Base-by-base conservation (phyloP, 1,140 invertebrate genomes). In the Eulimnadia texana region DNA sequence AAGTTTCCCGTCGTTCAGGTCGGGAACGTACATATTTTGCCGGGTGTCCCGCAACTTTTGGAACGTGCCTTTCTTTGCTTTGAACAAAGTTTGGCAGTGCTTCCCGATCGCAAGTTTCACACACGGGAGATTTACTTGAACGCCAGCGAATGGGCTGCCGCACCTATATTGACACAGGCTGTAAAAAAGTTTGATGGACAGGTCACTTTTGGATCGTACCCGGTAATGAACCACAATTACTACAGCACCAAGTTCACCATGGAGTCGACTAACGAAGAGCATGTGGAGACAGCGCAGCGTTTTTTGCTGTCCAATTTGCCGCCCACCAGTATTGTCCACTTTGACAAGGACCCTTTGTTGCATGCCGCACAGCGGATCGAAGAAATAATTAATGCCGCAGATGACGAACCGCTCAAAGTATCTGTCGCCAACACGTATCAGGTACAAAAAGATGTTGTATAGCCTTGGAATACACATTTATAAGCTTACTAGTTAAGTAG, bases 1-100 rank as follows among this genome's bases (percentile, higher is more conserved):
- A 64, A 49, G 61, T 79, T 85, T 73, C 86, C 85, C 13, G 78
- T 84, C 60, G 79, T 90, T 47, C 76, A 72, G 53, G 70, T 88
- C 9, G 69, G 74, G 51, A 91, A 90, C 73, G 85, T 90, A 2
- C 84, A 80, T 65, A 78, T 88, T 51, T 86, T 90, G 67, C 88
- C 88, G 33, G 88, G 88, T 10, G 81, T 88, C 51, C 86, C 86
- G 11, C 70, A 76, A 61, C 80, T 84, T 66, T 72, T 86, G 51
- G 72, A 83, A 67, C 72, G 70, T 56, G 73, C 77, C n/a, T 86
- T 88, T 63, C 64, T 66, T 11, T 51, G 64, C 50, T 70, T 79
- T 23, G 61, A 70, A 61, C 63, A 67, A 47, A 56, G 19, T 3
- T 11, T 63, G 24, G 72, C 72, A 61, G 64, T 63, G 50, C 70